Base-by-base conservation (phyloP, 2,888 invertebrate species). In the Drosophila paranaensis region DNA sequence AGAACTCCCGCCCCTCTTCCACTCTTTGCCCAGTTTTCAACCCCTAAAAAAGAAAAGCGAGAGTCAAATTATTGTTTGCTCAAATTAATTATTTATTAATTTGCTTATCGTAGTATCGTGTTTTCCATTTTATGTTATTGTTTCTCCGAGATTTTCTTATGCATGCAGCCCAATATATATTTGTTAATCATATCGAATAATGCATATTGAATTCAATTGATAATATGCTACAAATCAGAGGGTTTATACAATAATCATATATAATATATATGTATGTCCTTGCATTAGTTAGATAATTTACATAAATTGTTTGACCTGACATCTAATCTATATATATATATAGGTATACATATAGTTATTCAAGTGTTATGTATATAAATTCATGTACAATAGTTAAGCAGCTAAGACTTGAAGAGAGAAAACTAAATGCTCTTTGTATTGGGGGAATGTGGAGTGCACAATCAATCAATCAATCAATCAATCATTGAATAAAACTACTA, bases 11-110 rank as follows among this genome's bases (percentile, higher is more conserved):
- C 6, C 3, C 30, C 6, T 27, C 14, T 30, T 5, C 0, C 3
- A 8, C 2, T 27, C 27, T 30, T 6, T 2, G 27, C 46, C 46
- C 45, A 42, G 42, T 0, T 51, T 14, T 6, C 35, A 1, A 8
- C 13, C 13, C 10, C 5, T 51, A 0, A 0, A 30, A 8, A 30
- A 30, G 6, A 46, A 60, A 58, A 57, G 11, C 6, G 5, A 3
- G 16, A 0, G 5, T 33, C 35, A 14, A 25, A 37, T 40, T 46
- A 51, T 46, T 60, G 39, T 77, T 77, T 51, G 14, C 46, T 73
- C 82, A 87, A 89, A 85, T 89, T 84, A 84, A 89, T 87, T 37
- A 64, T 79, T 70, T 86, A 84, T 89, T 84, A 88, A 84, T 89
- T 80, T 80, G 80, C 74, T 71, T 71, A 69, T 71, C 69, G 58